Evolutionary conservation across 2,113 vertebrate genomes (phyloP).

Genomic region (Gallinago media): DNA sequence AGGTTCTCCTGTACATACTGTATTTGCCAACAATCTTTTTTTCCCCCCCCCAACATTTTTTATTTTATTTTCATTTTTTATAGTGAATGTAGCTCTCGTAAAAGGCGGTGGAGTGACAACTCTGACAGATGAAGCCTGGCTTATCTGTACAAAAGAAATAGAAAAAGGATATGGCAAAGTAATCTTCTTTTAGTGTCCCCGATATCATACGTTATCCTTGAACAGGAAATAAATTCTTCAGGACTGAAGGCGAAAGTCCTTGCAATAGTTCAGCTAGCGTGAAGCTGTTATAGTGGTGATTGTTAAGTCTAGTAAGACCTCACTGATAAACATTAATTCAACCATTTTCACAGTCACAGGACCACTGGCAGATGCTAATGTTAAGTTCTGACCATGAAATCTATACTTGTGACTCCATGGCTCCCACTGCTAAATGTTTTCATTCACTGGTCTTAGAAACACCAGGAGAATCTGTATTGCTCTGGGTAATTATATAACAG

Average conservation of each 20-base stretch:
- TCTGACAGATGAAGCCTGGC: background rate
- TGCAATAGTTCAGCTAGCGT: background rate
- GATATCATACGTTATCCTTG: background rate
- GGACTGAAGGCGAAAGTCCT: background rate
- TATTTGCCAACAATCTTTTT: background rate
- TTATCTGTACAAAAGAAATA: background rate
- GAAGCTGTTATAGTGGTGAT: background rate
- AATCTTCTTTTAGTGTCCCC: background rate
- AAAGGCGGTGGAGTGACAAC: background rate
- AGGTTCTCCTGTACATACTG: background rate
- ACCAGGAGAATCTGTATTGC: background rate
- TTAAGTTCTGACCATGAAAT: background rate
- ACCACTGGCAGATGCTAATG: background rate
- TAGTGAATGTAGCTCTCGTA: background rate
- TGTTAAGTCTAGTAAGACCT: background rate
- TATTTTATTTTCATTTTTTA: conserved; percentile 6
- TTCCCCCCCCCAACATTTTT: background rate
- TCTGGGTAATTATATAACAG: background rate
- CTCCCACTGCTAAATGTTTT: background rate
- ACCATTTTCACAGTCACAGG: background rate
- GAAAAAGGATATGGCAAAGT: background rate
- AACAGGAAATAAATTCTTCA: background rate
- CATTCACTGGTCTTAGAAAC: background rate
- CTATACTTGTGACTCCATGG: background rate
- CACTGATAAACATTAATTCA: background rate